A percentile compares a stretch with the other conserved stretches of the same genome.
These are phyloP conservation scores for Coenonympha arcania DNA, from an alignment of 2,888 invertebrate genomes.

Conservation along the genomic window DNA sequence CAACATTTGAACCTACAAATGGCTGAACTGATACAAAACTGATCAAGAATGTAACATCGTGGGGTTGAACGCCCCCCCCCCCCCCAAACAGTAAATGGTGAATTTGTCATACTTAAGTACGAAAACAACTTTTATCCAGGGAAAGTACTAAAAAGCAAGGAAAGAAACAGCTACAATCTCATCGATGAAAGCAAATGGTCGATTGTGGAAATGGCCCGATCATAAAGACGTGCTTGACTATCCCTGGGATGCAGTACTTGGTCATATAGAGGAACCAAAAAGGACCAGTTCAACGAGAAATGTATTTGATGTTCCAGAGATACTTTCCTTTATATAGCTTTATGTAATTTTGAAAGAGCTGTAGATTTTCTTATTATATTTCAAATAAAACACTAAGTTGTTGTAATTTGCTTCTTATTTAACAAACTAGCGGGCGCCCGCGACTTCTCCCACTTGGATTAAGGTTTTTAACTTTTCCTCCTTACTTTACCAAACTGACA, in stretches of 20 bases:
- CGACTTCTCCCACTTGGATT: too few relatives aligned
- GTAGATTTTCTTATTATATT: not conserved
- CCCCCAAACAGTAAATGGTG: slow-evolving; percentile 22
- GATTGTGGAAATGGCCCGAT: slow-evolving; percentile 28
- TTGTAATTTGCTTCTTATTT: not conserved
- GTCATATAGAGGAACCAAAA: slow-evolving; percentile 23
- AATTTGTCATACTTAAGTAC: slow-evolving; percentile 25
- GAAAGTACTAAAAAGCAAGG: slow-evolving; percentile 21
- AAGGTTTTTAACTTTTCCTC: too few relatives aligned
- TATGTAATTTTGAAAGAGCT: too few relatives aligned
- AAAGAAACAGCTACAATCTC: slow-evolving; percentile 24
- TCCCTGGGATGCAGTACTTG: slow-evolving; percentile 22
- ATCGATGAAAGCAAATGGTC: slow-evolving; percentile 23
- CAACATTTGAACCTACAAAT: too few relatives aligned
- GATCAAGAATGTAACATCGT: slow-evolving; percentile 17
- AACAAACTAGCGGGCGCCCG: too few relatives aligned
- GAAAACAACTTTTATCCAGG: slow-evolving; percentile 23
- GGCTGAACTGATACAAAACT: too few relatives aligned
- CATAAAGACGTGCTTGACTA: slow-evolving; percentile 23
- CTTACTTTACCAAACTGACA: too few relatives aligned
- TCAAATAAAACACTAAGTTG: not conserved
- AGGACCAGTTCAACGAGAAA: slow-evolving; percentile 25
- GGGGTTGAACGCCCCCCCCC: slow-evolving; percentile 23
- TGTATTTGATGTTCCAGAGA: slow-evolving; percentile 25
- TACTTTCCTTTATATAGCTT: slow-evolving; percentile 23